Percentiles rank a stretch among this genome's conserved stretches.
phyloP scores from a whole-genome alignment of 92 coral and sea anemone species.

The Phenganax subtilis region DNA sequence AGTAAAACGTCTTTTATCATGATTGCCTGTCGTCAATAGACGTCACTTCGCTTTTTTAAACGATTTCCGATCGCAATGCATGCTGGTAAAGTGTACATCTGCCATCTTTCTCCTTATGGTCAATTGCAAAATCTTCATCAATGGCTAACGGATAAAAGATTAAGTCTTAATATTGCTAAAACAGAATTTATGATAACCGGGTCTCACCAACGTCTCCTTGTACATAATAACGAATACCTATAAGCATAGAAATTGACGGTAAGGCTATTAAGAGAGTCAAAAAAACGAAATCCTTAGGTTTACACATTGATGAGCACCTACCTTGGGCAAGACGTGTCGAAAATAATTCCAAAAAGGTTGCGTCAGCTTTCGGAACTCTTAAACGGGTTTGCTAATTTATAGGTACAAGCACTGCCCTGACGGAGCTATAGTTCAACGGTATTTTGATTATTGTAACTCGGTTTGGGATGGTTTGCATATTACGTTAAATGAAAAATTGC shows the following conservation, averaged over 20 bases:
- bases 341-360: background rate
- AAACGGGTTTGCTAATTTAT: background rate
- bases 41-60: too few species aligned
- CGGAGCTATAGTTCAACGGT: conserved; percentile 7
- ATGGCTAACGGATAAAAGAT: background rate
- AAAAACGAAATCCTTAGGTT: too few species aligned
- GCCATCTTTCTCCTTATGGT: too few species aligned
- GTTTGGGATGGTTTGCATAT: conserved; percentile 19
- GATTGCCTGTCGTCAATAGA: too few species aligned
- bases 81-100: too few species aligned
- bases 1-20: too few species aligned
- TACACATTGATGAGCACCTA: background rate
- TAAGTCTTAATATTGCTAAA: background rate
- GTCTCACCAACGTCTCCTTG: background rate
- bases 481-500: background rate
- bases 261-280: background rate
- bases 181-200: background rate
- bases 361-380: background rate
- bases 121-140: background rate
- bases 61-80: too few species aligned
- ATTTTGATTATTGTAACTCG: conserved; percentile 26
- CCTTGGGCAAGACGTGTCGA: background rate
- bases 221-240: background rate
- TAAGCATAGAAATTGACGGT: background rate
- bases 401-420: background rate